Conservation (phyloP, 1,140 invertebrate genomes). For the Drosophila gunungcola region DNA sequence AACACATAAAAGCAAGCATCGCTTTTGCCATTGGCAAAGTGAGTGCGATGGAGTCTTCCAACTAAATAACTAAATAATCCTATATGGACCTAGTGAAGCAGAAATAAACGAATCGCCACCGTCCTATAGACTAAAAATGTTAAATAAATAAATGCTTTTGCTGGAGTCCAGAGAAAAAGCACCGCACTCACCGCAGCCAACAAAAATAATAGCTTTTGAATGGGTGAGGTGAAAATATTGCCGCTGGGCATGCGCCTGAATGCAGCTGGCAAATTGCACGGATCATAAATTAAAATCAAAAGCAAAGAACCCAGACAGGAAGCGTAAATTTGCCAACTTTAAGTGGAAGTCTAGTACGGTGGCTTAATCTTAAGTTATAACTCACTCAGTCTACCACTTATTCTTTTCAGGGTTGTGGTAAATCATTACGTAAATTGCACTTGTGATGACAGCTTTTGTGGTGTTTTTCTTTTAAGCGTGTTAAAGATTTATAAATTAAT, state of each 20-base stretch:
- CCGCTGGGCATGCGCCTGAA: conserved; percentile 38
- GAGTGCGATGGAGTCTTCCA: not conserved
- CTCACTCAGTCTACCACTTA: not conserved
- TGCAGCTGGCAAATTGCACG: conserved; percentile 41
- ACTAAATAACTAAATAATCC: conserved; percentile 33
- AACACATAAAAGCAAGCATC: conserved; percentile 46
- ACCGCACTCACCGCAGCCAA: not conserved
- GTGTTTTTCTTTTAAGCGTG: no score
- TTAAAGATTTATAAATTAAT: no score
- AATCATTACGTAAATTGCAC: not conserved
- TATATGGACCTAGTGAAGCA: conserved; percentile 34
- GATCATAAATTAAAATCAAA: conserved; percentile 69
- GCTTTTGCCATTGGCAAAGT: conserved; percentile 9
- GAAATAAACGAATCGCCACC: conserved; percentile 27
- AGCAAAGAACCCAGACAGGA: conserved; percentile 13
- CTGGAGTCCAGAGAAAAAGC: not conserved
- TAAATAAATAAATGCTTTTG: conserved; percentile 16
- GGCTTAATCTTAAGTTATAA: conserved; percentile 5
- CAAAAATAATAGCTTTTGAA: conserved; percentile 49
- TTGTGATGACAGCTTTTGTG: no score
- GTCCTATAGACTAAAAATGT: conserved; percentile 1
- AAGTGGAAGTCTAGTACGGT: conserved; percentile 1
- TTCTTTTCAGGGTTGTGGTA: not conserved
- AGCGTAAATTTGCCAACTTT: conserved; percentile 10
- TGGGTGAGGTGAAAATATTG: conserved; percentile 22